A percentile compares a stretch with the other conserved stretches of the same genome.
Conservation (phyloP, 1,140 invertebrate genomes). For the Procambarus clarkii region DNA sequence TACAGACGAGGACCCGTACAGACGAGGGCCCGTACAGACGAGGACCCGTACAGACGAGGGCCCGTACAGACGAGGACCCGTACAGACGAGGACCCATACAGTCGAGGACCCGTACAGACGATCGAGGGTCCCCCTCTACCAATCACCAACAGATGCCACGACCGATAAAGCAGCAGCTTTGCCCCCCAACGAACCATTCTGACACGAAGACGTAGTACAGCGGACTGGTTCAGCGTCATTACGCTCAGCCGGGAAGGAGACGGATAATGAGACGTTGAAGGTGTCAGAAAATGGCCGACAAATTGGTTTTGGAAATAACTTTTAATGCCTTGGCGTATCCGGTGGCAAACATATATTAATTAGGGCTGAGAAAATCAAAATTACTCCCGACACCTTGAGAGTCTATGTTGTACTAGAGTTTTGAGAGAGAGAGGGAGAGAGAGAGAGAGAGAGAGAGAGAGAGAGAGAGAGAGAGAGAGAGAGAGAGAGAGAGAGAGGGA, state of each 20-base stretch:
- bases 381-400: not conserved
- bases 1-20: no score
- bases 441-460: not conserved
- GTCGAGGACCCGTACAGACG: no score
- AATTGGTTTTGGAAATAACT: conserved; percentile 53
- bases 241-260: conserved; percentile 21
- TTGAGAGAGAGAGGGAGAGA: not conserved
- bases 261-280: conserved; percentile 23
- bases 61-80: no score
- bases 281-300: conserved; percentile 42
- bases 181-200: not conserved
- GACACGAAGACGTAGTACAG: not conserved
- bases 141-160: no score
- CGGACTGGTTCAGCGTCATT: not conserved
- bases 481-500: not conserved
- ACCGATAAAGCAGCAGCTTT: no score
- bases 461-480: not conserved
- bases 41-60: no score
- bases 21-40: no score
- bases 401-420: no score
- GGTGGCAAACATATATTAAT: conserved; percentile 16
- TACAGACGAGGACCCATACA: no score
- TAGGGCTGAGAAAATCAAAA: conserved; percentile 9
- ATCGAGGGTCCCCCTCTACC: no score
- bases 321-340: conserved; percentile 19